phyloP scores from a whole-genome alignment of 2,797 vertebrate species.

The Artibeus lituratus region DNA sequence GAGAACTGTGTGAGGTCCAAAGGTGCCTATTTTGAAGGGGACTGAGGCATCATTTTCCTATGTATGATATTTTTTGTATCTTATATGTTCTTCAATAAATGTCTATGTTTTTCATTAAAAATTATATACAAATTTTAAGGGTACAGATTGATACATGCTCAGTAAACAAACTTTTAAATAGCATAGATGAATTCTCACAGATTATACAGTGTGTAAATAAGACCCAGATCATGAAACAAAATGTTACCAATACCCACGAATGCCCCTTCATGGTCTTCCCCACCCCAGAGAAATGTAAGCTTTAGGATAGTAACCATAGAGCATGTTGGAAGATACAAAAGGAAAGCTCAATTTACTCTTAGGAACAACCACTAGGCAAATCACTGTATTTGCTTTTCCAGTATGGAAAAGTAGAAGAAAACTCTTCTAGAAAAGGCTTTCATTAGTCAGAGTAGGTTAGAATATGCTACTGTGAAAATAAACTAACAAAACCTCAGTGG shows the following conservation, averaged over 20 bases:
- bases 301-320: not conserved
- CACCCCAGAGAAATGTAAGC: not conserved
- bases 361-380: not conserved
- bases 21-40: no score
- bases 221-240: not conserved
- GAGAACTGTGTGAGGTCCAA: no score
- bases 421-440: not conserved
- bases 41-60: no score
- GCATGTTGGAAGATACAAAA: not conserved
- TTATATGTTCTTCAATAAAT: no score
- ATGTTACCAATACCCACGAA: not conserved
- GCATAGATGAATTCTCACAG: not conserved
- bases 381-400: not conserved
- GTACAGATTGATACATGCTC: not conserved
- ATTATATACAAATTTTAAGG: not conserved
- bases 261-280: not conserved
- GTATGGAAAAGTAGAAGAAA: not conserved
- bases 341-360: not conserved
- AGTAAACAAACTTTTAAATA: not conserved
- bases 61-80: no score
- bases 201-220: not conserved
- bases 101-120: no score
- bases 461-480: not conserved
- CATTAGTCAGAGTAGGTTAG: not conserved
- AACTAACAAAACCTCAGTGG: not conserved